Conservation (phyloP, 2,888 invertebrate species). For the Ophion costatus region DNA sequence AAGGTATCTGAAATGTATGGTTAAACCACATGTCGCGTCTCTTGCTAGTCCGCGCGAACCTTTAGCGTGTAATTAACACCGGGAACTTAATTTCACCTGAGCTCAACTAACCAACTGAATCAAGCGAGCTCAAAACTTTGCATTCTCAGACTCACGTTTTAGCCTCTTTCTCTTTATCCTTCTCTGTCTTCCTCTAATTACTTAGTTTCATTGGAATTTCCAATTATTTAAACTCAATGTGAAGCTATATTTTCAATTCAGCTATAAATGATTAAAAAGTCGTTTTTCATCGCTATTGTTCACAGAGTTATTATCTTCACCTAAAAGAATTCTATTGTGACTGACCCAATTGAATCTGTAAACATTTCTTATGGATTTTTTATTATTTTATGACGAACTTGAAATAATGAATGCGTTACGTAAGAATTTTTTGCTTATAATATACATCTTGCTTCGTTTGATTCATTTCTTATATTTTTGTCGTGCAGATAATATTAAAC, state of each 20-base stretch:
- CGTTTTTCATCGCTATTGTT: too few species aligned
- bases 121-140: conserved; percentile 35
- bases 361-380: neutral
- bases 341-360: too few species aligned
- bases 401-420: too few species aligned
- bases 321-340: too few species aligned
- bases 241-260: too few species aligned
- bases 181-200: neutral
- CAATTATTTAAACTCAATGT: too few species aligned
- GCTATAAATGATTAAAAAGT: too few species aligned
- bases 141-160: neutral
- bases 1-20: conserved; percentile 39
- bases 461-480: too few species aligned
- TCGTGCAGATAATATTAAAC: too few species aligned
- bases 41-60: conserved; percentile 60
- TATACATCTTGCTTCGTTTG: too few species aligned
- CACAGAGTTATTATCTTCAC: too few species aligned
- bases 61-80: conserved; percentile 74
- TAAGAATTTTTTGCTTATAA: too few species aligned
- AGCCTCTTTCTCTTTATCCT: neutral
- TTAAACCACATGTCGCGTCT: conserved; percentile 25
- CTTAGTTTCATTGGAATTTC: neutral
- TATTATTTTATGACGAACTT: neutral
- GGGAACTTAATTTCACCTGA: conserved; percentile 71
- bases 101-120: conserved; percentile 6